A percentile compares a stretch with the other conserved stretches of the same genome.
Evolutionary conservation across 2,888 invertebrate genomes (phyloP).

Genomic region (Coelopa pilipes): DNA sequence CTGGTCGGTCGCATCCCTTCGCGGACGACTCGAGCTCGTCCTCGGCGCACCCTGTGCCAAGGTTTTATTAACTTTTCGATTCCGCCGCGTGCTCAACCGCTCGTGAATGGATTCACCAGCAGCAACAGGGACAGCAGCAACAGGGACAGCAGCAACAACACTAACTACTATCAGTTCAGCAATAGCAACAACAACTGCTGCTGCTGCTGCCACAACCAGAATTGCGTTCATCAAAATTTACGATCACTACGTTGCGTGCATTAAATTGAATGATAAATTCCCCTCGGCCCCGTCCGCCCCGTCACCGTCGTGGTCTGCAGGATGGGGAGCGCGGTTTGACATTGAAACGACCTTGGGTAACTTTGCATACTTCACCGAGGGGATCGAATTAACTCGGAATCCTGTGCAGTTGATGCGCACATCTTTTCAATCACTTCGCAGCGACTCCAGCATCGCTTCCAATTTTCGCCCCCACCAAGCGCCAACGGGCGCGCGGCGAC

Average conservation of each 20-base stretch:
- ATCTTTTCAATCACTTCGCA: slow-evolving; percentile 32
- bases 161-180: background rate
- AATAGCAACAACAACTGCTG: background rate
- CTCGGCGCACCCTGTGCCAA: slow-evolving; percentile 2
- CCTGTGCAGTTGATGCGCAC: slow-evolving; percentile 8
- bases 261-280: slow-evolving; percentile 35
- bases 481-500: background rate
- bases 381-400: background rate
- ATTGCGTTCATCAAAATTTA: slow-evolving; percentile 32
- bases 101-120: background rate
- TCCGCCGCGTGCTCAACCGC: background rate
- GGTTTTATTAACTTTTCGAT: slow-evolving; percentile 11
- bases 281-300: background rate
- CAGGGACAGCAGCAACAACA: background rate
- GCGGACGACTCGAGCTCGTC: background rate
- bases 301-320: background rate
- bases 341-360: slow-evolving; percentile 29
- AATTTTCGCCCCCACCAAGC: background rate
- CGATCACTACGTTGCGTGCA: slow-evolving; percentile 25
- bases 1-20: background rate
- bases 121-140: background rate
- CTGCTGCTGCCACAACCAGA: background rate
- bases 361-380: slow-evolving; percentile 23
- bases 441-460: slow-evolving; percentile 14
- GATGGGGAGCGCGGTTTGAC: slow-evolving; percentile 10